These are phyloP conservation scores for Terrapene triunguis DNA, from an alignment of 2,113 vertebrate genomes.

Conservation along the genomic window DNA sequence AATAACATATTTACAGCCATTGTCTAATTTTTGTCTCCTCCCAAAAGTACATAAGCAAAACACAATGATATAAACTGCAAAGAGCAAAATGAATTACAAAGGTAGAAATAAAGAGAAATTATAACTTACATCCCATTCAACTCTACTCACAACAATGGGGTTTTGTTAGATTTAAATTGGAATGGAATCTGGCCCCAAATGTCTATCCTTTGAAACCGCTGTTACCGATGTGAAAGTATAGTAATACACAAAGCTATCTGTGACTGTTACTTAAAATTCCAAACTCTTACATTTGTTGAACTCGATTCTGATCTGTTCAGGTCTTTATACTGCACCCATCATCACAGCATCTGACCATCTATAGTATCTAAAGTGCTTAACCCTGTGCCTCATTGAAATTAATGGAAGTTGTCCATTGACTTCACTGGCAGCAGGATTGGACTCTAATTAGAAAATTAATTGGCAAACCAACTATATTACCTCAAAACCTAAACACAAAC, in stretches of 20 bases:
- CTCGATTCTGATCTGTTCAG: background rate
- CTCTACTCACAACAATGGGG: background rate
- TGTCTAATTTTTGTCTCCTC: background rate
- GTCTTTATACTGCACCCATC: background rate
- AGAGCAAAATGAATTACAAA: background rate
- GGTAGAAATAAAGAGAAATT: background rate
- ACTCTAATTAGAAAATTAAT: background rate
- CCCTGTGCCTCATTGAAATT: background rate
- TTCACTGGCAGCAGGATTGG: background rate
- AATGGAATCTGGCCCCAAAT: background rate
- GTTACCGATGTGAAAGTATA: background rate
- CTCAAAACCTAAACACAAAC: background rate
- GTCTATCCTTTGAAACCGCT: background rate
- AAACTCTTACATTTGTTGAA: background rate
- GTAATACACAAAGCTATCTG: background rate
- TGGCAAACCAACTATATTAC: background rate
- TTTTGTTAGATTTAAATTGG: background rate
- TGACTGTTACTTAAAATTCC: background rate
- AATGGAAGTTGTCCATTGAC: background rate
- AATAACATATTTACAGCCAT: background rate
- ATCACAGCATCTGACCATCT: background rate
- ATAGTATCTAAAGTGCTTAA: background rate
- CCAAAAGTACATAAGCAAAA: background rate
- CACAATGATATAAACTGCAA: too few species aligned
- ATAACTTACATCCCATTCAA: background rate